Evolutionary conservation across 2,888 invertebrate genomes (phyloP), one percentile per base, ranked within the genome.

Genomic region (Pomacea canaliculata): DNA sequence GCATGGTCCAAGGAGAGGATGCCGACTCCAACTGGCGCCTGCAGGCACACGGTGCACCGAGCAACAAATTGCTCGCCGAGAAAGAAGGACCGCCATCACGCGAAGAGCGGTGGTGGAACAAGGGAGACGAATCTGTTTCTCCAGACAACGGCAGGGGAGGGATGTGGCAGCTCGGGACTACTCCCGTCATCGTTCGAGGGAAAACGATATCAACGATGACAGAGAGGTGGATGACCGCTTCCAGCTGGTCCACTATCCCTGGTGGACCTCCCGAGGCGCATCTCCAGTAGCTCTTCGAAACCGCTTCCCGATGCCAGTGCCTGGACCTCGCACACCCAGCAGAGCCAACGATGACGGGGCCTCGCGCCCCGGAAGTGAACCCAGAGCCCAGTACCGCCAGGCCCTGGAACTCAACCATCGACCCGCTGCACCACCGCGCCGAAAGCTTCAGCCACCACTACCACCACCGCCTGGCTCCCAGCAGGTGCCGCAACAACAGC

Each of bases 221-320:
- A 7, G 10, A 1, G 63, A 63, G n/a, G 10, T 63, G 16, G 10
- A 59, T 13, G 66, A 68, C 67, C 56, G 27, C n/a, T 72, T 65
- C 72, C 48, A 12, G 48, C 51, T 51, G 51, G 23, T 23, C n/a
- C 65, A 49, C 63, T 72, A 65, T 49, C 72, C 72, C 10, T 72
- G 72, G 72, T 72, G 72, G 72, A 66, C 72, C 4, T 72, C 72
- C 1, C 19, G 27, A 12, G 59, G 60, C 7, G 18, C 71, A 27
- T 37, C 71, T 16, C 60, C 62, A 4, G 37, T 60, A 16, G 23
- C n/a, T 2, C 51, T 48, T n/a, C 49, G 51, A 7, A 51, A 49
- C 13, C 48, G 27, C 9, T 66, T 65, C 65, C n/a, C 72, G 19
- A 59, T 19, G 48, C 71, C 71, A 46, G 67, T 46, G 9, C 23